Conservation (phyloP, 1,140 invertebrate species). For the Hyles euphorbiae region DNA sequence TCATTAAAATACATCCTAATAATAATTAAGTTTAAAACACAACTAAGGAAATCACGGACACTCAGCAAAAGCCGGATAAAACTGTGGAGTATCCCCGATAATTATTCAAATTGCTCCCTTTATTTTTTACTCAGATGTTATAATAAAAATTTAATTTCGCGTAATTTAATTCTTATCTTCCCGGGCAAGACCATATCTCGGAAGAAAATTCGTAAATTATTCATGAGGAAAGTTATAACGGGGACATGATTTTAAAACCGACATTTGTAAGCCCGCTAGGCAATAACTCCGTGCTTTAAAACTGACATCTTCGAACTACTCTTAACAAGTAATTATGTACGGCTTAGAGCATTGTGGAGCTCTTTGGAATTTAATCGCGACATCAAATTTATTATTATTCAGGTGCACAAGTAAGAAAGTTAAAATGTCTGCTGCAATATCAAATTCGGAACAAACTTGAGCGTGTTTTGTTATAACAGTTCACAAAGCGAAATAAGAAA, state of each 20-base stretch:
- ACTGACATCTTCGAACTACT: constrained; percentile 9
- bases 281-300: constrained; percentile 34
- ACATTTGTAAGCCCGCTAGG: constrained; percentile 60
- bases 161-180: constrained; percentile 62
- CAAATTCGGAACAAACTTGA: constrained; percentile 7
- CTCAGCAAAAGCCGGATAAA: constrained; percentile 25
- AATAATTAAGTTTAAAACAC: background rate
- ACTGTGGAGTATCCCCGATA: constrained; percentile 34
- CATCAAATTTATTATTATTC: background rate
- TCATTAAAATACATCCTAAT: background rate
- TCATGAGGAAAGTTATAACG: constrained; percentile 72
- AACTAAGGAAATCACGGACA: constrained; percentile 5
- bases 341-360: background rate
- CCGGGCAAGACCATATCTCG: constrained; percentile 62
- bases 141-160: constrained; percentile 67
- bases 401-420: background rate
- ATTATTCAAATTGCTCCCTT: constrained; percentile 55
- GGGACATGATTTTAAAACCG: constrained; percentile 70
- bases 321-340: background rate
- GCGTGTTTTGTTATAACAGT: constrained; percentile 37
- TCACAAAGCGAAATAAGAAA: constrained; percentile 47
- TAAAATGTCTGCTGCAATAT: background rate
- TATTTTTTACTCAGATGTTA: constrained; percentile 40
- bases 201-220: constrained; percentile 71
- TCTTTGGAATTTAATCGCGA: background rate